Evolutionary conservation across 1,140 invertebrate species (phyloP).

Genomic region (Gryon sp.): DNA sequence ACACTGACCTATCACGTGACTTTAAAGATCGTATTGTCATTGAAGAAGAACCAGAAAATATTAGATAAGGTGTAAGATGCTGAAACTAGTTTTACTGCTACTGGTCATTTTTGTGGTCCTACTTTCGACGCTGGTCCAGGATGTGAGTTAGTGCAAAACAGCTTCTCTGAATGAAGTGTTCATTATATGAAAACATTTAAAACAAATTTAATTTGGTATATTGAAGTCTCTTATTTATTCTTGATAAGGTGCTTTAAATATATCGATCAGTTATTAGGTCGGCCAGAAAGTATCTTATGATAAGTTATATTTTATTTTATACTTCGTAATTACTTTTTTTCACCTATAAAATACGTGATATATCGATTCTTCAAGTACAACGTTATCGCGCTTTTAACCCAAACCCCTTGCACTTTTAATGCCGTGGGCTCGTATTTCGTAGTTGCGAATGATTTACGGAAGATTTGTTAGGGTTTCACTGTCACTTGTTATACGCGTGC

Average conservation of each 20-base stretch:
- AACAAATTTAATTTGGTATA: too few species aligned
- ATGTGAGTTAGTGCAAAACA: too few species aligned
- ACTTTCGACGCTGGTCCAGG: too few species aligned
- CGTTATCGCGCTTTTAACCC: slow-evolving; percentile 37
- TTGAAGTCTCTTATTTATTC: neutral
- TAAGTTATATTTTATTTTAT: neutral
- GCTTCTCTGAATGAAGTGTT: too few species aligned
- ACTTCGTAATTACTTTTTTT: neutral
- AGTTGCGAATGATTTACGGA: slow-evolving; percentile 49
- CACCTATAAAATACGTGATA: slow-evolving; percentile 5
- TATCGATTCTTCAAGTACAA: slow-evolving; percentile 42
- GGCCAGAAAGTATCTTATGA: neutral
- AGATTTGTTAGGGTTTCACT: slow-evolving; percentile 57
- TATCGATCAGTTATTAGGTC: too few species aligned
- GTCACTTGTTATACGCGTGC: slow-evolving; percentile 44
- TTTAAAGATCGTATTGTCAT: slow-evolving; percentile 3
- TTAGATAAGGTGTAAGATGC: neutral
- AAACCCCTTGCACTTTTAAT: slow-evolving; percentile 38
- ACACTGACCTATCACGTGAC: slow-evolving; percentile 23
- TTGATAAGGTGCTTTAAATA: neutral
- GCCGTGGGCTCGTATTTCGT: slow-evolving; percentile 37
- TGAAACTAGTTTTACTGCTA: slow-evolving; percentile 9
- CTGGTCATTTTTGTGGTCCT: neutral
- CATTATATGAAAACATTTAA: too few species aligned
- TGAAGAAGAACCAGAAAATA: slow-evolving; percentile 4